These are phyloP conservation scores for Leptinotarsa texana DNA, from an alignment of 1,140 invertebrate species.

Conservation along the genomic window DNA sequence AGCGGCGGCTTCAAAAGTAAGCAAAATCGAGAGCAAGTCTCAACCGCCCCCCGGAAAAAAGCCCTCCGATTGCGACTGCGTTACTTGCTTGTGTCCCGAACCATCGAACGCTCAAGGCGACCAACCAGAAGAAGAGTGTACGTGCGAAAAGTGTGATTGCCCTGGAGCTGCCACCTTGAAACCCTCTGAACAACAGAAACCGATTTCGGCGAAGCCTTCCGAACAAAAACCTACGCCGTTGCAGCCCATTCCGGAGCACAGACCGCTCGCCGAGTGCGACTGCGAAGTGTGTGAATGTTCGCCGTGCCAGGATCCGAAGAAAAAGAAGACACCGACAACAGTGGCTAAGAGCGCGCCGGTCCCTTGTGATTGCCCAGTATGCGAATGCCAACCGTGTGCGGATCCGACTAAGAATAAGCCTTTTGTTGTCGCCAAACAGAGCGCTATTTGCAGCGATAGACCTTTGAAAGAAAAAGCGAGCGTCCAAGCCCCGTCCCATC, in stretches of 20 bases:
- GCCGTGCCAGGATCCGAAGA: constrained; percentile 36
- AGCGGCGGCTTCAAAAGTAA: background rate
- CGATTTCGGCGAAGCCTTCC: background rate
- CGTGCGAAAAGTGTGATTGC: constrained; percentile 27
- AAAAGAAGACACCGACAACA: background rate
- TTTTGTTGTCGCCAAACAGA: background rate
- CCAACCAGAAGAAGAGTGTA: background rate
- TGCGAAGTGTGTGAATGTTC: constrained; percentile 35
- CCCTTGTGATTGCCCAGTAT: constrained; percentile 25
- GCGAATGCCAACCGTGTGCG: constrained; percentile 16
- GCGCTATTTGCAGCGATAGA: too few relatives aligned
- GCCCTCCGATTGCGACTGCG: background rate
- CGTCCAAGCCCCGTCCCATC: background rate
- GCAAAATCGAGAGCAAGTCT: background rate
- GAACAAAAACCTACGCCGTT: background rate
- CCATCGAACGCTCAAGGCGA: background rate
- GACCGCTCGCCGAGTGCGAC: constrained; percentile 29
- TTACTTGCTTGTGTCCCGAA: background rate
- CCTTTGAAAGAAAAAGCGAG: background rate
- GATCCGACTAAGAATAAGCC: constrained; percentile 15
- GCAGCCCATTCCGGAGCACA: background rate
- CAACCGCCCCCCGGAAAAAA: background rate
- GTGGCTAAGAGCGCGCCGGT: background rate
- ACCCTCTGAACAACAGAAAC: too few relatives aligned
- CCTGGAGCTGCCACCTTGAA: background rate